These are phyloP conservation scores for Armadillidium nasatum DNA, from an alignment of 1,140 invertebrate genomes.

Conservation along the genomic window DNA sequence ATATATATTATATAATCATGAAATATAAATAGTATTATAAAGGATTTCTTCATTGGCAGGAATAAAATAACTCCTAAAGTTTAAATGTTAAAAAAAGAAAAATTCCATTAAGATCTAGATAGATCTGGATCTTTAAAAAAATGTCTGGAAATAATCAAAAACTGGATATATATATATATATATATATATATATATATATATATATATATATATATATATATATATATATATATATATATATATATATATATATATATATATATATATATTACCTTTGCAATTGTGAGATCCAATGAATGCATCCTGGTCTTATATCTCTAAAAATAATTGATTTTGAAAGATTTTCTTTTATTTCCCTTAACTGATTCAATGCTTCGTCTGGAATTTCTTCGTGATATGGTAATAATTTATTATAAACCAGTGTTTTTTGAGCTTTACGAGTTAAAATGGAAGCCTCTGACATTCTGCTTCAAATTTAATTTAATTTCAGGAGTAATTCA, in stretches of 20 bases:
- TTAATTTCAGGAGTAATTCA: no score
- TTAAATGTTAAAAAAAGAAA: no score
- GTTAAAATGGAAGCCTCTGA: no score
- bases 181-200: neutral
- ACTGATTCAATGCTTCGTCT: neutral
- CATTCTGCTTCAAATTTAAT: no score
- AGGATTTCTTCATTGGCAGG: no score
- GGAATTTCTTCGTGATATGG: neutral
- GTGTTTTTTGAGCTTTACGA: no score
- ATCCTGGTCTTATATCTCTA: conserved; percentile 28
- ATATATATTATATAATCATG: no score
- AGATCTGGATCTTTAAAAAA: no score
- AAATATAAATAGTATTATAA: no score
- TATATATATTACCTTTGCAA: conserved; percentile 20
- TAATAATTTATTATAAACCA: no score
- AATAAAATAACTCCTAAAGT: no score
- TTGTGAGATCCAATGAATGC: conserved; percentile 19
- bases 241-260: neutral
- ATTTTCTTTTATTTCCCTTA: neutral
- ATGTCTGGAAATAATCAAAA: neutral
- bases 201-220: neutral
- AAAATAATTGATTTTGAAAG: neutral
- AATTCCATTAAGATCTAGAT: no score
- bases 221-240: neutral
- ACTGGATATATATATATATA: neutral